Conservation (phyloP, 1,140 invertebrate genomes). For the Potamilus streckersoni region DNA sequence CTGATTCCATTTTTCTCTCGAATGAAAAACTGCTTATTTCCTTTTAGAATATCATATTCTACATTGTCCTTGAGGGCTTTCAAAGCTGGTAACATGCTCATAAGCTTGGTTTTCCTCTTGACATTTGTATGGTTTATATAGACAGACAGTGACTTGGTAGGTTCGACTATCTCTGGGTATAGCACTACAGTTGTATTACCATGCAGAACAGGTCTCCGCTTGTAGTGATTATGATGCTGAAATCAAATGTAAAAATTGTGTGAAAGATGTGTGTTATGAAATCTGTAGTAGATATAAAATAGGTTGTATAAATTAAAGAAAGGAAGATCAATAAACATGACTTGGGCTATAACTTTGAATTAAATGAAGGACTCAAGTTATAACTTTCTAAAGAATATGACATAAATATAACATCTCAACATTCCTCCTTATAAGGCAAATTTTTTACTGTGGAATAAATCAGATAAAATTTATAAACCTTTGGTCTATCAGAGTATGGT, state of each 20-base stretch:
- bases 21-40: slow-evolving; percentile 76
- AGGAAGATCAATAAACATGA: too few relatives aligned
- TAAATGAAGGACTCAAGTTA: too few relatives aligned
- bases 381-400: too few relatives aligned
- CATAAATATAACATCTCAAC: too few relatives aligned
- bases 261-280: neutral
- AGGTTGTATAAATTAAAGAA: neutral
- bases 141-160: slow-evolving; percentile 32
- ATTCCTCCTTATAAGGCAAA: too few relatives aligned
- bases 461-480: too few relatives aligned
- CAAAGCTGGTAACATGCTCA: slow-evolving; percentile 57
- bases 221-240: neutral
- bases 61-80: slow-evolving; percentile 71
- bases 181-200: slow-evolving; percentile 22
- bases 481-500: too few relatives aligned
- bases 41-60: slow-evolving; percentile 77
- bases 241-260: neutral
- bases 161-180: slow-evolving; percentile 1
- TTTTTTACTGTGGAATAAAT: too few relatives aligned
- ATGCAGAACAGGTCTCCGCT: slow-evolving; percentile 2
- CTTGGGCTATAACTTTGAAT: too few relatives aligned
- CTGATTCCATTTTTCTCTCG: slow-evolving; percentile 74
- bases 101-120: slow-evolving; percentile 44
- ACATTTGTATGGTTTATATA: slow-evolving; percentile 49
- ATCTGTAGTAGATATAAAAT: neutral